These are phyloP conservation scores for Caenorhabditis angaria DNA, from an alignment of 2,888 invertebrate genomes.

Conservation along the genomic window DNA sequence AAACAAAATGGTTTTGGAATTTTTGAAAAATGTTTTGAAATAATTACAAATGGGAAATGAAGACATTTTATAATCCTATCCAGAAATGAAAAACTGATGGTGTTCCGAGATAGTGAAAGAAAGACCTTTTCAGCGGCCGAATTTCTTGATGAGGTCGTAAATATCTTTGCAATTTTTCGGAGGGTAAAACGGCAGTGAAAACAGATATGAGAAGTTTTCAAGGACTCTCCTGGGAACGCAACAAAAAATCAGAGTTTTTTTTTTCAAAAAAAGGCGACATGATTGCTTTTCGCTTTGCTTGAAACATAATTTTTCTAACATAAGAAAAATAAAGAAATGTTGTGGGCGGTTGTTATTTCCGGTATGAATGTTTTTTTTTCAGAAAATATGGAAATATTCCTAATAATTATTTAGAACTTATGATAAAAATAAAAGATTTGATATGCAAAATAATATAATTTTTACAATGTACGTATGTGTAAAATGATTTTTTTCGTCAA, in stretches of 20 bases:
- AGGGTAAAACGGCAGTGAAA: not conserved
- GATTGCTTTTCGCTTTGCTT: not conserved
- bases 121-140: not conserved
- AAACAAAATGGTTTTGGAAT: not conserved
- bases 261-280: conserved; percentile 9
- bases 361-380: too few relatives aligned
- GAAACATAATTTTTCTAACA: too few relatives aligned
- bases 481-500: conserved; percentile 3
- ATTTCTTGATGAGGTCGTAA: not conserved
- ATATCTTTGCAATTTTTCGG: not conserved
- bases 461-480: not conserved
- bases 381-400: too few relatives aligned
- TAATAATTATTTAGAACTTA: conserved; percentile 6
- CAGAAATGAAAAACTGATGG: too few relatives aligned
- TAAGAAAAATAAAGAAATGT: too few relatives aligned
- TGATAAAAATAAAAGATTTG: not conserved
- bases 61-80: conserved; percentile 1
- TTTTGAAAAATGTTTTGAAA: not conserved
- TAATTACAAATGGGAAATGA: not conserved
- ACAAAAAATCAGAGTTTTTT: not conserved
- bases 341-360: too few relatives aligned
- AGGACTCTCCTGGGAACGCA: not conserved
- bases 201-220: not conserved
- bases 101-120: not conserved
- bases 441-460: not conserved